Base-by-base conservation (phyloP, 1,140 invertebrate genomes). In the Lepidurus packardi region DNA sequence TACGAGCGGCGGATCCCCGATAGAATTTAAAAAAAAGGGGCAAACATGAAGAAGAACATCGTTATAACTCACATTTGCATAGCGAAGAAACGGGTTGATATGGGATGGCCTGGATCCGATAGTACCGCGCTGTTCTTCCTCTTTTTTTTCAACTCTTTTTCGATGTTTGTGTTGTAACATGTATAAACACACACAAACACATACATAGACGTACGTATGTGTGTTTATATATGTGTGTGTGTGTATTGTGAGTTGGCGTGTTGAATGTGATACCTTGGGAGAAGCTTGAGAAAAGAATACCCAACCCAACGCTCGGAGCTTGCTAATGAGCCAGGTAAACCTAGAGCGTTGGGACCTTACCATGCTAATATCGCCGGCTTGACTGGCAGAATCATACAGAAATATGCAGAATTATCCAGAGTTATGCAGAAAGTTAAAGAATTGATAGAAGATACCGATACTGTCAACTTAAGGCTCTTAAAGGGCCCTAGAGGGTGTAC, bases 271-370 rank as follows among this genome's bases (percentile, higher is more conserved):
- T 65, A 9, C 16, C 53, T 21, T 13, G 47, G 47, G 8, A 65
- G 21, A 65, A 65, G 47, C 45, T 47, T 10, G 10, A 47, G 53
- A 13, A 9, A 7, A 16, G 13, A 16, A 21, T n/a, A 21, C 53
- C 6, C 21, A 65, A 21, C 16, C 13, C 53, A 13, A 65, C 53
- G 53, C 13, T 65, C 1, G n/a, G 8, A 65, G 53, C 53, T 65
- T 65, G 53, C 53, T 65, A 65, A 65, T 65, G 53, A 65, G 53
- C 53, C 21, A 65, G 53, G 21, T 65, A 65, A 65, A 65, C 53
- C 53, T 21, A 65, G n/a, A 65, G 53, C 53, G 53, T 65, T 65
- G 1, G 53, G 16, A 7, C 53, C 53, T 65, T 21, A 21, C 53
- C 53, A 65, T 65, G 53, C 53, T 65, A 65, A 65, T 65, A 65